phyloP scores from a whole-genome alignment of 2,113 vertebrate genomes.

The Pantherophis guttatus region DNA sequence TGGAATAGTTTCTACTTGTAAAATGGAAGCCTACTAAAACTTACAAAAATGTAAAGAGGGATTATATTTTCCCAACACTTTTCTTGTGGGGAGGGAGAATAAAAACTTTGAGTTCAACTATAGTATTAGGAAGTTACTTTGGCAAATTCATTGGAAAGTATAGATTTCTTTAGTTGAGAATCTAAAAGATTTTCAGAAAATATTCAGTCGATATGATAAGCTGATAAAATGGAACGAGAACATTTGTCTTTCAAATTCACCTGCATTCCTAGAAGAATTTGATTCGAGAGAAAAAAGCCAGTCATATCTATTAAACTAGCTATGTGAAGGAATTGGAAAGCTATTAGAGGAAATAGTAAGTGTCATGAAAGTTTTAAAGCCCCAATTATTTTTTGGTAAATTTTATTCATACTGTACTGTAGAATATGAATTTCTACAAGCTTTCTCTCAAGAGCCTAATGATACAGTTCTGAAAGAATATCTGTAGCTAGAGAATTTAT shows the following conservation, averaged over 20 bases:
- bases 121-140: neutral
- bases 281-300: neutral
- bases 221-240: neutral
- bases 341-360: neutral
- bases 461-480: neutral
- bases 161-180: neutral
- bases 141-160: neutral
- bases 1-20: neutral
- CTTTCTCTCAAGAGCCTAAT: neutral
- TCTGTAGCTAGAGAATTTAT: neutral
- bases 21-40: neutral
- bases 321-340: neutral
- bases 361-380: neutral
- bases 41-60: neutral
- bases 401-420: neutral
- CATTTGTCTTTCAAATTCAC: neutral
- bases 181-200: neutral
- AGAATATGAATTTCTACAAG: neutral
- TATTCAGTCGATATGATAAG: neutral
- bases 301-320: neutral
- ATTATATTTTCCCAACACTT: neutral
- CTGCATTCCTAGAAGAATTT: neutral
- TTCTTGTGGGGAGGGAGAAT: neutral
- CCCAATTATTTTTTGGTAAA: neutral
- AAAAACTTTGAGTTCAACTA: neutral